A percentile compares a stretch with the other conserved stretches of the same genome.
phyloP scores from a whole-genome alignment of 1,140 invertebrate genomes.

The Drosophila ercepeae region DNA sequence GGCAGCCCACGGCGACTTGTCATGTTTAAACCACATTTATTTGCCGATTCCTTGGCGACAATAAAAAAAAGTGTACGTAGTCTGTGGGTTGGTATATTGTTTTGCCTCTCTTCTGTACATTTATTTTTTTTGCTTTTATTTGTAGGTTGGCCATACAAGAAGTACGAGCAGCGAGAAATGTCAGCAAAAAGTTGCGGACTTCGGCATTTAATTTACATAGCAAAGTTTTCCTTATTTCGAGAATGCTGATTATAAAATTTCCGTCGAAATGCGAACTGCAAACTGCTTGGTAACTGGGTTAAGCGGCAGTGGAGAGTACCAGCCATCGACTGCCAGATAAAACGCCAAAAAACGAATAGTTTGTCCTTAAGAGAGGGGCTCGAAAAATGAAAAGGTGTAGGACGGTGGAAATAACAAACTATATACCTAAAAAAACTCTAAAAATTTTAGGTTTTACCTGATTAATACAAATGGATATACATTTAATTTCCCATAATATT shows the following conservation, averaged over 20 bases:
- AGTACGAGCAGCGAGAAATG: slow-evolving; percentile 32
- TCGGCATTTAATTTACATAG: slow-evolving; percentile 80
- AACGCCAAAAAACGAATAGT: slow-evolving; percentile 29
- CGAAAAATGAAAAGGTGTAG: slow-evolving; percentile 40
- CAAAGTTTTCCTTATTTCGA: slow-evolving; percentile 71
- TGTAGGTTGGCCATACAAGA: slow-evolving; percentile 24
- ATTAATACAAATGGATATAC: no score
- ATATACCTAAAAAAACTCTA: not conserved
- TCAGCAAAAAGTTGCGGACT: slow-evolving; percentile 66
- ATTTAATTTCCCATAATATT: no score
- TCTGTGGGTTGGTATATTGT: slow-evolving; percentile 23
- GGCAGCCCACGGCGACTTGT: slow-evolving; percentile 67
- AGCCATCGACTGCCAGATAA: slow-evolving; percentile 57
- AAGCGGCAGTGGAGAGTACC: slow-evolving; percentile 36
- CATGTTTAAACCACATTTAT: slow-evolving; percentile 82
- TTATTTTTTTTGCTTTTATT: slow-evolving; percentile 13
- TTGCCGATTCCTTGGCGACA: slow-evolving; percentile 50
- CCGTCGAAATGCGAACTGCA: slow-evolving; percentile 40
- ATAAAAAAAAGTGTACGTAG: slow-evolving; percentile 60
- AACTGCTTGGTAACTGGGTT: slow-evolving; percentile 62
- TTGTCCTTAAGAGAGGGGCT: slow-evolving; percentile 9
- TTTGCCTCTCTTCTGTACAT: slow-evolving; percentile 13
- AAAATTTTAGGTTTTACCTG: not conserved
- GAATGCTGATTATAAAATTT: slow-evolving; percentile 72
- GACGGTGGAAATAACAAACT: slow-evolving; percentile 23